Evolutionary conservation across 2,888 invertebrate genomes (phyloP).

Genomic region (Macaria liturata): DNA sequence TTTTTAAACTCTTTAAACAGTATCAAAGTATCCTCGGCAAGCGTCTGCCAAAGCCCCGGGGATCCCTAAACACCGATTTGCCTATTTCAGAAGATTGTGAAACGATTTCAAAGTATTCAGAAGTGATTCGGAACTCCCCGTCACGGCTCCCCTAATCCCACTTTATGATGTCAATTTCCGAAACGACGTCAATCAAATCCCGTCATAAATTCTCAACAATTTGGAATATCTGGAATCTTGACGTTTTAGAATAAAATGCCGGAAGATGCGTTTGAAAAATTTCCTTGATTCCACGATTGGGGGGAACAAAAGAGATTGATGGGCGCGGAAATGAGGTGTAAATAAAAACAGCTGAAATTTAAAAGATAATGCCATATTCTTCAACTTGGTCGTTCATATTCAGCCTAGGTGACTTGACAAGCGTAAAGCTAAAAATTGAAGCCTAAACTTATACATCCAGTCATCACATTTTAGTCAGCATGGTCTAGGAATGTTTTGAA

Average conservation of each 20-base stretch:
- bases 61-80: slow-evolving; percentile 26
- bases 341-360: too few species aligned
- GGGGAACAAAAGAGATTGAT: background rate
- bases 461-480: too few species aligned
- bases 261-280: slow-evolving; percentile 9
- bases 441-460: too few species aligned
- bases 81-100: slow-evolving; percentile 10
- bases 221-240: slow-evolving; percentile 12
- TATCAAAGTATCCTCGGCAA: background rate
- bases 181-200: slow-evolving; percentile 28
- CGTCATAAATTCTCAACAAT: slow-evolving; percentile 23
- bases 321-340: too few species aligned
- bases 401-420: too few species aligned
- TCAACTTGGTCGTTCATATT: too few species aligned
- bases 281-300: background rate
- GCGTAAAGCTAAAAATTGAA: too few species aligned
- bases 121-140: slow-evolving; percentile 9
- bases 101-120: too few species aligned
- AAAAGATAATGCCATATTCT: too few species aligned
- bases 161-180: slow-evolving; percentile 26
- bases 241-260: slow-evolving; percentile 15
- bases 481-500: too few species aligned
- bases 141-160: slow-evolving; percentile 20
- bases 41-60: slow-evolving; percentile 14
- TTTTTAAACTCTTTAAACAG: too few species aligned